These are phyloP conservation scores for Aythya baeri DNA, from an alignment of 2,113 vertebrate genomes.

Conservation along the genomic window DNA sequence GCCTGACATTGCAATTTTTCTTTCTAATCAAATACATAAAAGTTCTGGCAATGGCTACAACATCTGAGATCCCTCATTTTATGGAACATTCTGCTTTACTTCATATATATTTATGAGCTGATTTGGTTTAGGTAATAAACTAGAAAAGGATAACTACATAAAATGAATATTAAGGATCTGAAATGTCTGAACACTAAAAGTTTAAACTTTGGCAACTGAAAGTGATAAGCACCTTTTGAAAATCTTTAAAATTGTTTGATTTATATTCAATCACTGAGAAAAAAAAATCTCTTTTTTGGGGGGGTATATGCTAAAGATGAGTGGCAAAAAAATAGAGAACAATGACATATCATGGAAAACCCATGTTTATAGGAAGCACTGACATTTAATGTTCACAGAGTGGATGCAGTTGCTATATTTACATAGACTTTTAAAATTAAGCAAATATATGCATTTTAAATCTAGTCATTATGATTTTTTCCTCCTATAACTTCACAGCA, in stretches of 20 bases:
- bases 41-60: not conserved
- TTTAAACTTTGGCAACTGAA: conserved; percentile 9
- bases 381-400: not conserved
- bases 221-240: conserved; percentile 11
- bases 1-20: not conserved
- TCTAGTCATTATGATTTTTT: not conserved
- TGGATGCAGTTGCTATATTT: not conserved
- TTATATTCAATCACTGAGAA: not conserved
- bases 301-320: not conserved
- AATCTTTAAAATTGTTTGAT: not conserved
- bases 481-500: not conserved
- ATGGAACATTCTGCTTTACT: conserved; percentile 9
- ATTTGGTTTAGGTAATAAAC: conserved; percentile 38
- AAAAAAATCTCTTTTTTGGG: no score
- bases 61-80: not conserved
- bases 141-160: conserved; percentile 23
- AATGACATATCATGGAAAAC: not conserved
- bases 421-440: not conserved
- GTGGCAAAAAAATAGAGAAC: not conserved
- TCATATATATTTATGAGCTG: not conserved
- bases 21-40: not conserved
- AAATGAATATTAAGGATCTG: not conserved
- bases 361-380: not conserved
- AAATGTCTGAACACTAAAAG: conserved; percentile 10
- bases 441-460: conserved; percentile 1